Evolutionary conservation across 2,888 invertebrate species (phyloP).

Genomic region (Tipula helvola): DNA sequence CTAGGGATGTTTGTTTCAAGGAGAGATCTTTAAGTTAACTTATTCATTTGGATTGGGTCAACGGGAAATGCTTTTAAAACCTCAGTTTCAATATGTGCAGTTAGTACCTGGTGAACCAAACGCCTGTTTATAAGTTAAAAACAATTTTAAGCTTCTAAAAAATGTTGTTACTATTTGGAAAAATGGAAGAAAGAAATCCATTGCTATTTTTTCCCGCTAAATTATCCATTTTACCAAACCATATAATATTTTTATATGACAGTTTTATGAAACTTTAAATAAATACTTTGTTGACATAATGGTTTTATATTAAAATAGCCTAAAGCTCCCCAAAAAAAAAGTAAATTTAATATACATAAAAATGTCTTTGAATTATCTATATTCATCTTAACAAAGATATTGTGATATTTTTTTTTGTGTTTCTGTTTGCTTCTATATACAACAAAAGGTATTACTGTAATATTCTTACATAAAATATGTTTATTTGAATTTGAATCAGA

Average conservation of each 20-base stretch:
- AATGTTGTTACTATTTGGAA: too few relatives aligned
- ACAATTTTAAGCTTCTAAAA: too few relatives aligned
- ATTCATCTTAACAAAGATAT: background rate
- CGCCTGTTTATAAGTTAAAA: too few relatives aligned
- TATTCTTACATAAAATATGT: background rate
- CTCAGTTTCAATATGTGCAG: too few relatives aligned
- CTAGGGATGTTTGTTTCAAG: too few relatives aligned
- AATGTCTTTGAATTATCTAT: background rate
- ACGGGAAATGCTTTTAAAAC: too few relatives aligned
- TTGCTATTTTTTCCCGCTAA: background rate
- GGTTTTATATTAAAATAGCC: background rate
- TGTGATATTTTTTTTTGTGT: background rate
- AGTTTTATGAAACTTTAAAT: constrained; percentile 4
- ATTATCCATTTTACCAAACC: background rate
- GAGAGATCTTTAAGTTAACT: too few relatives aligned
- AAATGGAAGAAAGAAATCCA: too few relatives aligned
- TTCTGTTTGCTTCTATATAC: background rate
- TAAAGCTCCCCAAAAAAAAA: background rate
- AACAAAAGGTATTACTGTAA: background rate
- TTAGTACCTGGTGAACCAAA: too few relatives aligned
- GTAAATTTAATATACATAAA: background rate
- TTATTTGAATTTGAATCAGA: background rate
- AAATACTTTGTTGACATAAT: background rate
- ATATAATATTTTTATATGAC: background rate
- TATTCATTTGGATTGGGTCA: too few relatives aligned